These are phyloP conservation scores for Drosophila neoperkinsi DNA, from an alignment of 2,888 invertebrate species.

Conservation along the genomic window DNA sequence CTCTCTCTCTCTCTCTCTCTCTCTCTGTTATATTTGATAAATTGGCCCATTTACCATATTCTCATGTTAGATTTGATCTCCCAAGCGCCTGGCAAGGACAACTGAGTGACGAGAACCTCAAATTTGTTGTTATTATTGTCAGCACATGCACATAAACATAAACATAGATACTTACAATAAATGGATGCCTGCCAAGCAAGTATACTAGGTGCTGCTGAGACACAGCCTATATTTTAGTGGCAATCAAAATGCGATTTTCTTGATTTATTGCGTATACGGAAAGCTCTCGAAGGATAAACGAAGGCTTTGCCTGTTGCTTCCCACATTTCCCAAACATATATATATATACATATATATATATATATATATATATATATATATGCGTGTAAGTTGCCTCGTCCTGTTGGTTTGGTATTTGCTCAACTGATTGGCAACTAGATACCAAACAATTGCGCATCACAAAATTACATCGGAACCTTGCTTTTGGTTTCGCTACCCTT, in stretches of 20 bases:
- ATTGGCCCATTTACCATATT: slow-evolving; percentile 29
- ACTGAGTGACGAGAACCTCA: slow-evolving; percentile 26
- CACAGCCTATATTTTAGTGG: slow-evolving; percentile 9
- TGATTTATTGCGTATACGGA: slow-evolving; percentile 50
- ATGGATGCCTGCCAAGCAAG: slow-evolving; percentile 3
- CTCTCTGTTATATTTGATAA: slow-evolving; percentile 8
- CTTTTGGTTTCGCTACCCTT: slow-evolving; percentile 14
- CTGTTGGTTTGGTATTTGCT: slow-evolving; percentile 27
- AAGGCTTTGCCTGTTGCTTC: slow-evolving; percentile 38
- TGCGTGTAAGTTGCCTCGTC: slow-evolving; percentile 7
- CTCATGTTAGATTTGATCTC: slow-evolving; percentile 18
- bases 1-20: background rate
- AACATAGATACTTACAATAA: background rate
- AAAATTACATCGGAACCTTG: slow-evolving; percentile 17
- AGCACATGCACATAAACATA: background rate
- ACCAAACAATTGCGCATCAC: slow-evolving; percentile 37
- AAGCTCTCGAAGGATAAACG: slow-evolving; percentile 6
- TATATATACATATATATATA: background rate
- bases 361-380: background rate
- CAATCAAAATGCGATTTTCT: slow-evolving; percentile 51
- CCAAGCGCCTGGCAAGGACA: slow-evolving; percentile 9
- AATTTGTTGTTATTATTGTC: slow-evolving; percentile 21
- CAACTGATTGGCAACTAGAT: slow-evolving; percentile 51
- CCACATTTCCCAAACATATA: slow-evolving; percentile 1
- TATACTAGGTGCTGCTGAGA: background rate